Conservation (phyloP, 1,140 invertebrate species). For the Tetramorium alpestre region DNA sequence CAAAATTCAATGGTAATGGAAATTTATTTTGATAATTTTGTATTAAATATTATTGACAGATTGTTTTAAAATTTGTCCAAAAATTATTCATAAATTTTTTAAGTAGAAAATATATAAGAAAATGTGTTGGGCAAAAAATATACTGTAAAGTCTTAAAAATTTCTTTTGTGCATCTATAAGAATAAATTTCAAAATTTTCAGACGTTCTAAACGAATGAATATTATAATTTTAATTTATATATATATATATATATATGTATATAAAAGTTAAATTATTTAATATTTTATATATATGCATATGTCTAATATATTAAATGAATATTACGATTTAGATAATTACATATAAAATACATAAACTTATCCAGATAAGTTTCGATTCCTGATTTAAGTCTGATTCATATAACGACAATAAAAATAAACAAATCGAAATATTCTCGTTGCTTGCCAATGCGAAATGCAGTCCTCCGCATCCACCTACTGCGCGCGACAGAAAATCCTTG, state of each 20-base stretch:
- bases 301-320: not conserved
- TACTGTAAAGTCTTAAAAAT: not conserved
- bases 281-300: too few relatives aligned
- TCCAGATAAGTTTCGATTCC: not conserved
- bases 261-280: too few relatives aligned
- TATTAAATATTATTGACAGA: not conserved
- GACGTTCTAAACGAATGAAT: not conserved
- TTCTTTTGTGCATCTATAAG: not conserved
- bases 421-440: not conserved
- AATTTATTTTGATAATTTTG: not conserved
- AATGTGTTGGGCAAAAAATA: not conserved
- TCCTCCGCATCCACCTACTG: not conserved
- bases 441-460: not conserved
- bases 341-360: not conserved
- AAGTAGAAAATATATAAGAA: not conserved
- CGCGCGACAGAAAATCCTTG: constrained; percentile 9
- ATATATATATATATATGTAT: too few relatives aligned
- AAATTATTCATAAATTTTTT: not conserved
- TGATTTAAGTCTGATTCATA: not conserved
- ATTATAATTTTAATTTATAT: not conserved
- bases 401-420: not conserved
- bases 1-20: not conserved
- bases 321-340: not conserved
- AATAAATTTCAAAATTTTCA: not conserved
- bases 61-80: too few relatives aligned